A percentile compares a stretch with the other conserved stretches of the same genome.
phyloP scores from a whole-genome alignment of 1,140 invertebrate genomes.

The Andricus grossulariae region DNA sequence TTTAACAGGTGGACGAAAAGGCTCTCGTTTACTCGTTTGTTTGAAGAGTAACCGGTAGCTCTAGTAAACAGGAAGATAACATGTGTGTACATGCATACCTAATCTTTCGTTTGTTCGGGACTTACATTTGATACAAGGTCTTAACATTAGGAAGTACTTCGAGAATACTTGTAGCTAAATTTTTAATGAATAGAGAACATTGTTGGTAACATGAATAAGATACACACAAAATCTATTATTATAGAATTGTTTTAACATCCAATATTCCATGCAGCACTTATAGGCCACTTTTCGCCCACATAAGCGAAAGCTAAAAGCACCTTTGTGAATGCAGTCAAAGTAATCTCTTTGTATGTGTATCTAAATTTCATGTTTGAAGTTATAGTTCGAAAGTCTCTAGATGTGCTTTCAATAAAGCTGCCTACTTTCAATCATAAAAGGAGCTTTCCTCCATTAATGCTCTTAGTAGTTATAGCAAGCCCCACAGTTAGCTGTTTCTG shows the following conservation, averaged over 20 bases:
- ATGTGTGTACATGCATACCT: conserved; percentile 16
- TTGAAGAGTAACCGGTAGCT: conserved; percentile 19
- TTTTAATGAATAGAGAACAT: too few species aligned
- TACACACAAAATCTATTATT: too few species aligned
- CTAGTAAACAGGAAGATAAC: conserved; percentile 26
- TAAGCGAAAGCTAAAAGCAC: not conserved
- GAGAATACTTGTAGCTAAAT: not conserved
- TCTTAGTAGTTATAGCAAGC: conserved; percentile 23
- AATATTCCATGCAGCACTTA: not conserved
- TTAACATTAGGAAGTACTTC: not conserved
- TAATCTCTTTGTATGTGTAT: not conserved
- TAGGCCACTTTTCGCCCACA: not conserved
- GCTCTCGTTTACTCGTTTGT: conserved; percentile 3
- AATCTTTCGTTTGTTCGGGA: conserved; percentile 28
- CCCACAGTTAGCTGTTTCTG: conserved; percentile 2
- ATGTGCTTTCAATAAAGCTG: conserved; percentile 10
- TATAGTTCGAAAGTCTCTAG: conserved; percentile 21
- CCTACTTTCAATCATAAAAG: conserved; percentile 10
- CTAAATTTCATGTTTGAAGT: conserved; percentile 12
- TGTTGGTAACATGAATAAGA: too few species aligned
- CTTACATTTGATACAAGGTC: conserved; percentile 1
- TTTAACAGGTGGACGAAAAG: conserved; percentile 25
- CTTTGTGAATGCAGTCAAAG: conserved; percentile 3
- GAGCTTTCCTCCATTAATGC: conserved; percentile 26
- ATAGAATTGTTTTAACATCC: too few species aligned